Base-by-base conservation (phyloP, 2,797 vertebrate genomes). In the Gouania willdenowi region DNA sequence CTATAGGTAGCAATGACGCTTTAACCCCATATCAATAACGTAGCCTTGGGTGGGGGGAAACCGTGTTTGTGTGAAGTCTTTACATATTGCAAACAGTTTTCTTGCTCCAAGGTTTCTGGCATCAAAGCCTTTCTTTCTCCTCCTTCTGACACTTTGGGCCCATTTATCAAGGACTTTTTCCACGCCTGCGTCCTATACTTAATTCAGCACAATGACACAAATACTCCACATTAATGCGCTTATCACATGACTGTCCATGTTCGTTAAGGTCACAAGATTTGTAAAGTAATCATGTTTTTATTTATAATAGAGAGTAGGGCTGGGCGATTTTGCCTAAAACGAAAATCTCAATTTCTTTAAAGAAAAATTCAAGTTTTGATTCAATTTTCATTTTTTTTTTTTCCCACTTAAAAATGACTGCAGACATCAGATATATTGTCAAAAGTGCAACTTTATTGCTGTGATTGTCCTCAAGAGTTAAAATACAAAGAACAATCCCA, bases 1-100 rank as follows among this genome's bases (percentile, higher is more conserved):
- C 65, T 57, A 74, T 57, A 69, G 59, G 52, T 39, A 19, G n/a
- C 64, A 74, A 80, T 67, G 55, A 58, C 33, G 54, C 49, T 46
- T 57, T 65, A 66, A 68, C 56, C 60, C 49, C 32, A 48, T 48
- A 63, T 75, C 63, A 66, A 68, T 72, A 61, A 16, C 6, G 23
- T 29, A 48, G 34, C 68, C 61, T 71, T 69, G 57, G 40, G 37
- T 48, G 33, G 18, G 17, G 30, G 40, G 44, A 9, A 23, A 20
- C 19, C 6, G 26, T 25, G 42, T 6, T 34, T 17, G 6, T n/a
- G 13, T 33, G 2, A n/a, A 32, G 13, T 35, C 22, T 60, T 49
- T 41, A 51, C 41, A 58, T 64, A 34, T 26, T 40, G 38, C 17
- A 39, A 35, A 57, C 33, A 30, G 19, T 28, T 45, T 27, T 48